Evolutionary conservation across 2,888 invertebrate species (phyloP).

Genomic region (Archaeoteleia sp.): DNA sequence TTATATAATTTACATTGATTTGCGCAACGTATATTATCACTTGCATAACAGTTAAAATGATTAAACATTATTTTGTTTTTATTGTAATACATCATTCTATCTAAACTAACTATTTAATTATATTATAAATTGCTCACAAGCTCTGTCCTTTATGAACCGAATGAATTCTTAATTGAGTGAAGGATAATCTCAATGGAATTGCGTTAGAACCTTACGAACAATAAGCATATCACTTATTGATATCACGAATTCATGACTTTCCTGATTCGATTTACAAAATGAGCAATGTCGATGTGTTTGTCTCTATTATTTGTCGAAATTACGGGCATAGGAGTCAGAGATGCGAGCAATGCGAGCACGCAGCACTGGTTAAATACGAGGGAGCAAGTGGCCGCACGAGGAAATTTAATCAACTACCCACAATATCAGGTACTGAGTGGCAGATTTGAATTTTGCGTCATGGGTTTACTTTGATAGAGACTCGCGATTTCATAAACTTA

Average conservation of each 20-base stretch:
- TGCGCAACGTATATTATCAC: too few relatives aligned
- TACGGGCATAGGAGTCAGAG: slow-evolving; percentile 26
- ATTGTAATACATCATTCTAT: too few relatives aligned
- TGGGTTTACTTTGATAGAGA: slow-evolving; percentile 35
- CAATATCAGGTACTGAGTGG: slow-evolving; percentile 45
- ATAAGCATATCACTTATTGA: slow-evolving; percentile 21
- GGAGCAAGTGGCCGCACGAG: slow-evolving; percentile 43
- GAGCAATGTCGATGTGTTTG: slow-evolving; percentile 40
- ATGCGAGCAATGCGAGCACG: slow-evolving; percentile 39
- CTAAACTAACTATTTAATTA: too few relatives aligned
- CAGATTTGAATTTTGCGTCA: slow-evolving; percentile 46
- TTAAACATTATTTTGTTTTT: too few relatives aligned
- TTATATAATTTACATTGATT: too few relatives aligned
- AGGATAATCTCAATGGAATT: too few relatives aligned
- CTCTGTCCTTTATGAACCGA: too few relatives aligned
- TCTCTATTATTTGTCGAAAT: slow-evolving; percentile 49
- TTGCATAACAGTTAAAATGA: too few relatives aligned
- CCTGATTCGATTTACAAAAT: slow-evolving; percentile 35
- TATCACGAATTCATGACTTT: slow-evolving; percentile 28
- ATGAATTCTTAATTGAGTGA: too few relatives aligned
- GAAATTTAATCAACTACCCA: slow-evolving; percentile 50
- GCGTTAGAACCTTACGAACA: slow-evolving; percentile 12
- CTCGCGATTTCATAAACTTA: slow-evolving; percentile 25
- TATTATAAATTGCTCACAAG: too few relatives aligned
- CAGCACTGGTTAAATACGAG: slow-evolving; percentile 44